Percentiles rank a stretch among this genome's conserved stretches.
Conservation (phyloP, 2,797 vertebrate species). For the Lepus oiostolus region DNA sequence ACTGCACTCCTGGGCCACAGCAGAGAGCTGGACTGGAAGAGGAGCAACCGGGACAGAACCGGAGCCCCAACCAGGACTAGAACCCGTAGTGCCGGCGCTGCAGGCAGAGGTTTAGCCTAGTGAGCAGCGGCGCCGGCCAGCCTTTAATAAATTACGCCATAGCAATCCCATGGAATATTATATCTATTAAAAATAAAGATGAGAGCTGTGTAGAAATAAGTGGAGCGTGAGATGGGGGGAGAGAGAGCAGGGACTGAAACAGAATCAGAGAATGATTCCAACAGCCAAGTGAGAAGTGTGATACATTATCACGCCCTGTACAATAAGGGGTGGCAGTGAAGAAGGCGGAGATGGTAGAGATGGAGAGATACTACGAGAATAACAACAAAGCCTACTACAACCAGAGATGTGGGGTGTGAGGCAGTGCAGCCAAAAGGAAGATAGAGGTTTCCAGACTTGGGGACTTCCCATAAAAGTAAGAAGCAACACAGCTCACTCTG, state of each 20-base stretch:
- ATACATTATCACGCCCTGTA: not conserved
- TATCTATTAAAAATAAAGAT: constrained; percentile 48
- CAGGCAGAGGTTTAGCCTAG: too few species aligned
- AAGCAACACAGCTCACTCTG: not conserved
- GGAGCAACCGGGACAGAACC: too few species aligned
- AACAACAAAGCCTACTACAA: not conserved
- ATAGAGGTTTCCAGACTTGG: not conserved
- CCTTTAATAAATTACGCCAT: not conserved
- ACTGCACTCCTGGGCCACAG: too few species aligned
- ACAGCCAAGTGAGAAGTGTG: not conserved
- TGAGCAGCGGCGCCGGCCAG: not conserved
- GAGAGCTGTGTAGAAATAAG: not conserved
- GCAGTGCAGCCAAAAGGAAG: not conserved
- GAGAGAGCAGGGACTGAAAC: not conserved
- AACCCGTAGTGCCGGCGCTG: too few species aligned
- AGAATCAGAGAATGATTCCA: not conserved
- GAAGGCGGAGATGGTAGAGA: not conserved
- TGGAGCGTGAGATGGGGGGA: not conserved
- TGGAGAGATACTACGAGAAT: not conserved
- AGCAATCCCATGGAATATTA: not conserved
- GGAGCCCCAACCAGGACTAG: too few species aligned
- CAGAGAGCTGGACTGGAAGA: too few species aligned
- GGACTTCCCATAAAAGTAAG: not conserved
- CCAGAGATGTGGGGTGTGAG: not conserved
- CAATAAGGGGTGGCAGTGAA: not conserved